Evolutionary conservation across 2,888 invertebrate species (phyloP).

Genomic region (Drosophila maculinotata): DNA sequence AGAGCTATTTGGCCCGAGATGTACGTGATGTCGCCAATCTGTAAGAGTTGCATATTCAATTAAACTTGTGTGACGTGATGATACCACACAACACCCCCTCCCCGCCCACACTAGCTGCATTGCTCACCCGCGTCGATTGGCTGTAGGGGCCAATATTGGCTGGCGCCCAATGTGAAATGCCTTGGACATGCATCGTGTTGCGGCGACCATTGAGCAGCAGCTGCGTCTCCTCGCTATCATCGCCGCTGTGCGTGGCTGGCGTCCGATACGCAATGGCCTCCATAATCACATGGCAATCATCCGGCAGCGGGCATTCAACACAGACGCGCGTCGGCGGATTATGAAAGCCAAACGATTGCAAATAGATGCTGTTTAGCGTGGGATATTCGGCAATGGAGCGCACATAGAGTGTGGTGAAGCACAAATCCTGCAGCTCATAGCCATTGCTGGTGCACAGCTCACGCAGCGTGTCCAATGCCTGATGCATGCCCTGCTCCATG

Average conservation of each 20-base stretch:
- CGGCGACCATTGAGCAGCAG: conserved; percentile 85
- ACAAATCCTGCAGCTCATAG: conserved; percentile 88
- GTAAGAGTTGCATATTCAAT: conserved; percentile 7
- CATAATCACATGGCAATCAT: conserved; percentile 90
- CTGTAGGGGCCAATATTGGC: conserved; percentile 98
- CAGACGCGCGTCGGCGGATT: conserved; percentile 95
- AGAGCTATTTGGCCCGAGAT: conserved; percentile 97
- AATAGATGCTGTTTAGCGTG: conserved; percentile 91
- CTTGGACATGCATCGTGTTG: conserved; percentile 96
- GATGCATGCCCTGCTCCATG: conserved; percentile 88
- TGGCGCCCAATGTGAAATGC: conserved; percentile 99
- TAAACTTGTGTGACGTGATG: too few relatives aligned
- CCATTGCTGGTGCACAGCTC: conserved; percentile 79
- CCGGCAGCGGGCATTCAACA: conserved; percentile 91
- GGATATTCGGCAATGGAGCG: conserved; percentile 92
- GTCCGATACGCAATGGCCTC: conserved; percentile 89
- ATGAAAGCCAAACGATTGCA: conserved; percentile 89
- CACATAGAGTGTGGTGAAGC: conserved; percentile 93
- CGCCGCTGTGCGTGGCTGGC: conserved; percentile 74
- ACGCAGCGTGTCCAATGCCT: conserved; percentile 91
- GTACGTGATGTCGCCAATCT: conserved; percentile 93
- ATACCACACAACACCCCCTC: too few relatives aligned
- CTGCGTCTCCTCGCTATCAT: conserved; percentile 60
- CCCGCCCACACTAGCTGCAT: too few relatives aligned
- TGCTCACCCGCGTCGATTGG: conserved; percentile 92